Evolutionary conservation across 1,140 invertebrate genomes (phyloP), one percentile per base, ranked within the genome.

Genomic region (Sitobion miscanthi): DNA sequence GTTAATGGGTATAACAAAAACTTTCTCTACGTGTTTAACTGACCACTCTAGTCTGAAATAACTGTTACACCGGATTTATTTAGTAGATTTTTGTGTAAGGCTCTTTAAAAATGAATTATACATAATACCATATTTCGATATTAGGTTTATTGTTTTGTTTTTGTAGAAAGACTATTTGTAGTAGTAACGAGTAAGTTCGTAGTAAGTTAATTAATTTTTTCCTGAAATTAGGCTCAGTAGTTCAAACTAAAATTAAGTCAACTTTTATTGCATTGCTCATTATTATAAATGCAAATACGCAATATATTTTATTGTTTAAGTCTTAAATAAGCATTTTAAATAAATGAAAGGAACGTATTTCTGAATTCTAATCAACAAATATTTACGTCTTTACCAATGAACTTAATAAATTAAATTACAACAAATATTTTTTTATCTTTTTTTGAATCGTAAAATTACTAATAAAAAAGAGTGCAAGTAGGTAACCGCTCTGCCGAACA

Each of bases 11-110:
- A 87, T 21, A 14, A 87, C 30, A 35, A 47, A 47, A 57, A 89
- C 88, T 89, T 89, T 89, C 88, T 89, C 49, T 89, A 89, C 21
- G 88, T 17, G 52, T 57, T n/a, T 6, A 89, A 57, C 88, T 89
- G 88, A 89, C 49, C 49, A 89, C 2, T 89, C 1, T 47, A 47
- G 17, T 54, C n/a, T 35, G 21, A 57, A 42, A 89, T 88, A 8
- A 47, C n/a, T 57, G 20, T 89, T 54, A 57, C 25, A 30, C 5
- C 35, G 23, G 35, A 89, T 89, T 89, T 89, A 23, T 86, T 0
- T 30, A 30, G 9, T 49, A 25, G 1, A 57, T 57, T 45, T 42
- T 45, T 86, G 14, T 86, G 9, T 45, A 45, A 45, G 23, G 1
- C 8, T 42, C 7, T 23, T 85, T 42, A 85, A 30, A 85, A 85